Evolutionary conservation across 2,888 invertebrate species (phyloP).

Genomic region (Microctonus brassicae): DNA sequence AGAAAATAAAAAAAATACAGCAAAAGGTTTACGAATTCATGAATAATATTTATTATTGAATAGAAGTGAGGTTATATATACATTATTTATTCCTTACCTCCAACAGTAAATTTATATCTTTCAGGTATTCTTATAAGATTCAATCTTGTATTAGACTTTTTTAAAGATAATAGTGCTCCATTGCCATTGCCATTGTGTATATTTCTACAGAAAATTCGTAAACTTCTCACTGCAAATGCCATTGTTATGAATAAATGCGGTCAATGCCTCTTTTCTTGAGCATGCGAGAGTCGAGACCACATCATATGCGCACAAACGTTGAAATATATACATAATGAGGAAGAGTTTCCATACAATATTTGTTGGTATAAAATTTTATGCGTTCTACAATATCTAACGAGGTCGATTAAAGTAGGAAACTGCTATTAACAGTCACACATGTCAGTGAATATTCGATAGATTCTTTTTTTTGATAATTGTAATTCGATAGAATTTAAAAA

Average conservation of each 20-base stretch:
- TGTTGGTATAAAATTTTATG: too few relatives aligned
- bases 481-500: too few relatives aligned
- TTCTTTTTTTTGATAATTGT: too few relatives aligned
- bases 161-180: conserved; percentile 48
- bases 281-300: too few relatives aligned
- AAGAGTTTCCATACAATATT: too few relatives aligned
- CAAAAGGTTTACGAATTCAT: neutral
- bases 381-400: too few relatives aligned
- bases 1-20: neutral
- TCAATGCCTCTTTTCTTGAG: neutral
- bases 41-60: neutral
- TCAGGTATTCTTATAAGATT: conserved; percentile 48
- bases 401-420: too few relatives aligned
- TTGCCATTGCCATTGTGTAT: conserved; percentile 54
- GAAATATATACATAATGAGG: neutral
- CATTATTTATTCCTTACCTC: conserved; percentile 50
- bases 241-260: conserved; percentile 46
- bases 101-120: conserved; percentile 52
- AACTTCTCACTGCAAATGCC: conserved; percentile 59
- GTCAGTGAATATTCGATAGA: too few relatives aligned
- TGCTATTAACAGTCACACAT: too few relatives aligned
- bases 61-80: conserved; percentile 52
- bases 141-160: conserved; percentile 48
- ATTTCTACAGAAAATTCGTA: conserved; percentile 55
- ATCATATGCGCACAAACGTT: neutral